Base-by-base conservation (phyloP, 2,113 vertebrate genomes). In the Ceyx melanurus region DNA sequence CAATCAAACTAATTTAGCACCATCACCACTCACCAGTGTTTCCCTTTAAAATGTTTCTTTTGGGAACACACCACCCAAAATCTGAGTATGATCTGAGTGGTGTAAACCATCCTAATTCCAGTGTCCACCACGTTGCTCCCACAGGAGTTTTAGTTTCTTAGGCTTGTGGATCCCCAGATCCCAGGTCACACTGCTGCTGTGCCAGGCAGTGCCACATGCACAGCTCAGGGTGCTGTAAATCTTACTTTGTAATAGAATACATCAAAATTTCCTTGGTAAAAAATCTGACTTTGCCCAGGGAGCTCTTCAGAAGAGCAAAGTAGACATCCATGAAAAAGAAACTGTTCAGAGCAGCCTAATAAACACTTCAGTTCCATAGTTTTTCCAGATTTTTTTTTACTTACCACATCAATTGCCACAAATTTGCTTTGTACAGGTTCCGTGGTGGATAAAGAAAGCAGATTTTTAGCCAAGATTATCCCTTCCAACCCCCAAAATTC, bases 391-490 rank as follows among this genome's bases (percentile, higher is more conserved):
- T 51, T 73, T 35, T 35, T 87, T 79, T 84, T 91, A 75, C 89
- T 96, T 89, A 75, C 61, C 86, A 7, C 6, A 56, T 57, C 29
- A 84, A 88, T 78, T 1, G 1, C 70, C 80, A 82, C 11, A 3
- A 40, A 42, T 45, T 85, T 58, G 48, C 83, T 64, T 83, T 77
- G 82, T 46, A 91, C 72, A 73, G 53, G 80, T 66, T 80, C 43
- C 82, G 26, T 1, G 65, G 64, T 17, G 80, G 68, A 91, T 94
- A 71, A 93, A 92, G 81, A 91, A 73, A 90, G 81, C 80, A 26
- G 62, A 90, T 89, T 95, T 95, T 91, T 86, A 67, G 86, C 43
- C 51, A 28, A 45, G 58, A 60, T 51, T 42, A 87, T 66, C 94
- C 77, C 58, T 56, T 37, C 89, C 35, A 93, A 56, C 15, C 17